Conservation (phyloP, 2,888 invertebrate genomes). For the Steinernema carpocapsae region DNA sequence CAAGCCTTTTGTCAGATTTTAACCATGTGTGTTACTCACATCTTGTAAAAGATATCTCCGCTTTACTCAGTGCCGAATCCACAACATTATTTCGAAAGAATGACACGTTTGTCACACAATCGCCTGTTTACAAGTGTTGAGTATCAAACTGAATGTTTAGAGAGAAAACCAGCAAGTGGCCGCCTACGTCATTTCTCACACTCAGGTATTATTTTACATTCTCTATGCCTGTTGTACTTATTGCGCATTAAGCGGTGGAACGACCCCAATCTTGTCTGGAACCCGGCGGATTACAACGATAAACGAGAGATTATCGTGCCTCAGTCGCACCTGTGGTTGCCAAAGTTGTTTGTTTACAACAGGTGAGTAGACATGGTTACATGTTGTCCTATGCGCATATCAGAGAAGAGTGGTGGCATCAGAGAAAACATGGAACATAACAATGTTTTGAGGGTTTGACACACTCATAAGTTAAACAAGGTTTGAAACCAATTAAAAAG, state of each 20-base stretch:
- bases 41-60: too few relatives aligned
- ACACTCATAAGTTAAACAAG: too few relatives aligned
- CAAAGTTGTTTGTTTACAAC: slow-evolving; percentile 66
- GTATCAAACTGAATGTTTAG: slow-evolving; percentile 44
- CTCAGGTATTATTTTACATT: slow-evolving; percentile 47
- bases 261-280: slow-evolving; percentile 60
- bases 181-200: slow-evolving; percentile 65
- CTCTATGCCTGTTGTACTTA: background rate
- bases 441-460: too few relatives aligned
- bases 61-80: too few relatives aligned
- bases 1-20: too few relatives aligned
- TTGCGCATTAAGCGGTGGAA: slow-evolving; percentile 54
- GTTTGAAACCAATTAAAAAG: too few relatives aligned
- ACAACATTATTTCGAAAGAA: too few relatives aligned
- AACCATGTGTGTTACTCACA: too few relatives aligned
- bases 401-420: background rate
- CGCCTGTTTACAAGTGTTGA: too few relatives aligned
- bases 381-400: background rate
- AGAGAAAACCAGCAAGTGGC: slow-evolving; percentile 67
- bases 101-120: too few relatives aligned
- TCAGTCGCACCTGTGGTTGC: slow-evolving; percentile 62
- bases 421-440: background rate
- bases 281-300: slow-evolving; percentile 56
- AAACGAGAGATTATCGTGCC: slow-evolving; percentile 62
- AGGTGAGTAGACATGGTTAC: slow-evolving; percentile 43